A percentile compares a stretch with the other conserved stretches of the same genome.
These are phyloP conservation scores for Sialia sialis DNA, from an alignment of 2,113 vertebrate genomes.

Conservation along the genomic window DNA sequence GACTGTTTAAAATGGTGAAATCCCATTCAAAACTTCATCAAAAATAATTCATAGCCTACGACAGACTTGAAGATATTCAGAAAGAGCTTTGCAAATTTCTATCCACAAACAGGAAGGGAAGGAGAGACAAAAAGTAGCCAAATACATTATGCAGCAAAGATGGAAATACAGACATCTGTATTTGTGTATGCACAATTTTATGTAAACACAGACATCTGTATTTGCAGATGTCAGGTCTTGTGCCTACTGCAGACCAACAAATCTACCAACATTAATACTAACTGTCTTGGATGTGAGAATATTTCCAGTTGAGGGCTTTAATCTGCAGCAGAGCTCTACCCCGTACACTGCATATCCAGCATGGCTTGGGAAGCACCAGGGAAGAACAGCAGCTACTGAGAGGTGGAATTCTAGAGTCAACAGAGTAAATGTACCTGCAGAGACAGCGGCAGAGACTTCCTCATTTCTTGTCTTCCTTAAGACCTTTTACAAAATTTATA, in stretches of 20 bases:
- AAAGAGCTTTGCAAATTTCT: not conserved
- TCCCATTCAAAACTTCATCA: not conserved
- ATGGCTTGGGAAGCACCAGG: rapidly evolving
- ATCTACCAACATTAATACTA: not conserved
- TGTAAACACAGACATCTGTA: not conserved
- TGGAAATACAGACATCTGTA: not conserved
- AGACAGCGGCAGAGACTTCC: not conserved
- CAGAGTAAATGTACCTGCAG: not conserved
- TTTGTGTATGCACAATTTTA: not conserved
- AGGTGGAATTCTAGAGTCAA: not conserved
- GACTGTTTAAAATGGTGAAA: not conserved
- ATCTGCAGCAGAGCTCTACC: not conserved
- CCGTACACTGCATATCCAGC: not conserved
- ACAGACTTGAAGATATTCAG: not conserved
- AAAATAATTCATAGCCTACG: not conserved
- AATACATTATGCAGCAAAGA: not conserved
- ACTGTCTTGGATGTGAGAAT: not conserved
- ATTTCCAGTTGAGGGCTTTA: not conserved
- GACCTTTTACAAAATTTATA: not conserved
- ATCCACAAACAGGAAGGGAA: not conserved
- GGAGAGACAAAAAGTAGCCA: not conserved
- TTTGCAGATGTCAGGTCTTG: not conserved
- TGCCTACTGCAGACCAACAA: not conserved
- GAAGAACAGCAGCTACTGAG: not conserved
- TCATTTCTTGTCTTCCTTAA: not conserved